These are phyloP conservation scores for Cheilosia vulpina DNA, from an alignment of 2,888 invertebrate genomes.

Conservation along the genomic window DNA sequence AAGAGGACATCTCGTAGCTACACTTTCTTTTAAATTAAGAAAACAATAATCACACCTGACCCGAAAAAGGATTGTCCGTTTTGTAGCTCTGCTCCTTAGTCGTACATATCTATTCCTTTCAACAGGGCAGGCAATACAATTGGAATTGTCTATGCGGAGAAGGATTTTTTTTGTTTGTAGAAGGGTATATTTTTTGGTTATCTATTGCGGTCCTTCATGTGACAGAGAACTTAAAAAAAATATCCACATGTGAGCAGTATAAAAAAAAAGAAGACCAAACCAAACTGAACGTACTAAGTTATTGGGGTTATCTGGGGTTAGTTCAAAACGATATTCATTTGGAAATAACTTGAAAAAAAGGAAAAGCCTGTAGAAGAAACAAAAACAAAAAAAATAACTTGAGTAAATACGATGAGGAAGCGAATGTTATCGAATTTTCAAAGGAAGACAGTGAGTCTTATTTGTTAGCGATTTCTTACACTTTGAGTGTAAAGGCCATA, in stretches of 20 bases:
- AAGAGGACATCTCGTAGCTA: slow-evolving; percentile 5
- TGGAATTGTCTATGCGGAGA: not conserved
- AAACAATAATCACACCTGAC: slow-evolving; percentile 73
- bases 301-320: not conserved
- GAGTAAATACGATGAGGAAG: not conserved
- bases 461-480: no score
- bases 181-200: not conserved
- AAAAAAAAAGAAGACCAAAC: not conserved
- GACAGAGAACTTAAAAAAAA: not conserved
- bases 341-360: not conserved
- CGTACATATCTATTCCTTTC: not conserved
- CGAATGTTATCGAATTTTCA: not conserved
- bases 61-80: slow-evolving; percentile 59
- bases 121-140: not conserved
- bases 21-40: slow-evolving; percentile 45
- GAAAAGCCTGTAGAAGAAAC: not conserved
- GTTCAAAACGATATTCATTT: not conserved
- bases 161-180: not conserved
- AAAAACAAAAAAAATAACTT: not conserved
- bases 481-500: no score
- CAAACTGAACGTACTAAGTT: not conserved
- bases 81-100: slow-evolving; percentile 5
- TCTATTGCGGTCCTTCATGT: slow-evolving; percentile 10
- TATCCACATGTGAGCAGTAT: slow-evolving; percentile 10
- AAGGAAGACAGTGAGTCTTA: no score